A percentile compares a stretch with the other conserved stretches of the same genome.
Conservation (phyloP, 2,797 vertebrate species). For the Paguma larvata region DNA sequence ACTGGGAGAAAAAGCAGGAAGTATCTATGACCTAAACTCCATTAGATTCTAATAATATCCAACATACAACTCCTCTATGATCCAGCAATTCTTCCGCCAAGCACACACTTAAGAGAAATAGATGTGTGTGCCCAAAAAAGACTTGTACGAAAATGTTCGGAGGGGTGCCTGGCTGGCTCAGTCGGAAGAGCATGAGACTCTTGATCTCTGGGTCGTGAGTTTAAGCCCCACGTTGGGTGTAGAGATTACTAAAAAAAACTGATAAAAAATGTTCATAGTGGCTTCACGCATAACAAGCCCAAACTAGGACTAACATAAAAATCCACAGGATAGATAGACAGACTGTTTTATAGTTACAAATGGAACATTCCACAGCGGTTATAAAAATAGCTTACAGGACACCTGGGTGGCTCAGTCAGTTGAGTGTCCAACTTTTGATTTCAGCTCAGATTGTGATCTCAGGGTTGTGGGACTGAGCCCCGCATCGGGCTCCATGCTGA, state of each 20-base stretch:
- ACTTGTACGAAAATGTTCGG: neutral
- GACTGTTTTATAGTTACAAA: neutral
- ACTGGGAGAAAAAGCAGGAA: neutral
- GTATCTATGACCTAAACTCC: neutral
- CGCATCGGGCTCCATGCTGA: too few relatives aligned
- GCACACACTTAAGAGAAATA: neutral
- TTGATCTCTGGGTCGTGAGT: neutral
- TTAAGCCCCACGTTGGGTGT: neutral
- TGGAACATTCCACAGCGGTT: neutral
- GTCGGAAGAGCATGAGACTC: neutral
- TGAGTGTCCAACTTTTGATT: too few relatives aligned
- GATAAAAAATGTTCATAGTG: neutral
- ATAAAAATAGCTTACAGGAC: neutral
- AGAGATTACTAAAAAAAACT: neutral
- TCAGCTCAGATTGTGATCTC: too few relatives aligned
- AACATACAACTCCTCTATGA: neutral
- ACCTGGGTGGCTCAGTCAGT: too few relatives aligned
- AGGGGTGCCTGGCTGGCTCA: neutral
- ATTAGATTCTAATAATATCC: neutral
- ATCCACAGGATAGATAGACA: neutral
- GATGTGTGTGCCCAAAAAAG: neutral
- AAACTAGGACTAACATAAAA: slow-evolving; percentile 20
- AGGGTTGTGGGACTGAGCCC: too few relatives aligned
- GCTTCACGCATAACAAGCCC: neutral
- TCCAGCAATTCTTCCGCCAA: neutral